Conservation (phyloP, 23 tunicate species). For the Corella eumyota region DNA sequence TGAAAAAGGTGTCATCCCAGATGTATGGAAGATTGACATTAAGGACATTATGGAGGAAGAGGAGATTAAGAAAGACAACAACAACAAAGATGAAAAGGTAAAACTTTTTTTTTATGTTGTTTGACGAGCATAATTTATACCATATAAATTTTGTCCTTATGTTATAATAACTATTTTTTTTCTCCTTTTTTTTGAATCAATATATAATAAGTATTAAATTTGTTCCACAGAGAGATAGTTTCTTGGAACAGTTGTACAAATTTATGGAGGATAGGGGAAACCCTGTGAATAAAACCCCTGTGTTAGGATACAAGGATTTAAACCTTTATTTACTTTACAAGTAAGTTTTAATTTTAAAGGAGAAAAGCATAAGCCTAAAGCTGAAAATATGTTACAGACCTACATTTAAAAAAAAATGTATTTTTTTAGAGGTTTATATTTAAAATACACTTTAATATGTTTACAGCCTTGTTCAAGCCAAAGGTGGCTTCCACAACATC, state of each 20-base stretch:
- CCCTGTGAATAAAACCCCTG: conserved; percentile 72
- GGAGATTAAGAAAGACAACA: conserved; percentile 8
- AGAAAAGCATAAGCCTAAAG: neutral
- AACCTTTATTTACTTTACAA: conserved; percentile 53
- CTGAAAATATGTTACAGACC: neutral
- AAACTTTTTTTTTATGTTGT: neutral
- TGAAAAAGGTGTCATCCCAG: conserved; percentile 28
- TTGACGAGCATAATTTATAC: neutral
- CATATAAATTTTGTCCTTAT: neutral
- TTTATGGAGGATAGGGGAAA: conserved; percentile 85
- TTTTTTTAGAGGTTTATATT: neutral
- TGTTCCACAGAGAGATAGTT: conserved; percentile 53
- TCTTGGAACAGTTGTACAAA: conserved; percentile 72
- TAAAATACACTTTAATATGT: neutral
- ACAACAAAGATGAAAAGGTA: conserved; percentile 6
- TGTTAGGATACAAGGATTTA: conserved; percentile 77
- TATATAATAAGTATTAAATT: too few species aligned
- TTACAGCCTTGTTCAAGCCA: conserved; percentile 66
- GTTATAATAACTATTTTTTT: neutral
- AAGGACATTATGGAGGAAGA: conserved; percentile 36
- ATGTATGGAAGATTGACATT: conserved; percentile 66
- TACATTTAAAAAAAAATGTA: neutral
- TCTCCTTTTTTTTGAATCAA: too few species aligned
- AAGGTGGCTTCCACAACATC: conserved; percentile 52
- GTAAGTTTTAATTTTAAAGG: conserved; percentile 10